Conservation (phyloP, 2,888 invertebrate genomes). For the Homarus gammarus region DNA sequence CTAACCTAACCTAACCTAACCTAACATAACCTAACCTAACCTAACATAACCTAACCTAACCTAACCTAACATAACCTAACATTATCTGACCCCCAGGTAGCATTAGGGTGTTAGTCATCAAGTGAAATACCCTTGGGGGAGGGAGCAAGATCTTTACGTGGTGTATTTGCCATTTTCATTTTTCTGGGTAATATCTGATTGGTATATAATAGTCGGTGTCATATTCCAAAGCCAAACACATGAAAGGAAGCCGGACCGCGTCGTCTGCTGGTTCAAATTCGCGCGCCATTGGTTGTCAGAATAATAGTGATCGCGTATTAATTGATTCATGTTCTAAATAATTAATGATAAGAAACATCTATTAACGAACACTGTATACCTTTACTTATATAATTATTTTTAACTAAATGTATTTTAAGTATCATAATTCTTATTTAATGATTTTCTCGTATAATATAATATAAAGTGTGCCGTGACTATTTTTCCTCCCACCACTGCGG, state of each 20-base stretch:
- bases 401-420: not conserved
- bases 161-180: too few species aligned
- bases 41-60: too few species aligned
- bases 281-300: conserved; percentile 11
- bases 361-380: too few species aligned
- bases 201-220: not conserved
- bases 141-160: too few species aligned
- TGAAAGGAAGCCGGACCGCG: not conserved
- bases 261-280: conserved; percentile 2
- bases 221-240: not conserved
- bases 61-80: too few species aligned
- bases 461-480: not conserved
- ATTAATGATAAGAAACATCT: not conserved
- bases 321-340: not conserved
- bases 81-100: too few species aligned
- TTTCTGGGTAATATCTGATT: too few species aligned
- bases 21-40: too few species aligned
- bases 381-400: not conserved
- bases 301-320: not conserved
- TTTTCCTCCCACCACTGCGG: not conserved
- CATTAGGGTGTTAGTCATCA: too few species aligned
- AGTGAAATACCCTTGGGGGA: too few species aligned
- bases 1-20: too few species aligned
- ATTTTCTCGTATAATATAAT: not conserved
- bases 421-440: not conserved